Base-by-base conservation (phyloP, 1,140 invertebrate genomes). In the Conopomorpha cramerella region DNA sequence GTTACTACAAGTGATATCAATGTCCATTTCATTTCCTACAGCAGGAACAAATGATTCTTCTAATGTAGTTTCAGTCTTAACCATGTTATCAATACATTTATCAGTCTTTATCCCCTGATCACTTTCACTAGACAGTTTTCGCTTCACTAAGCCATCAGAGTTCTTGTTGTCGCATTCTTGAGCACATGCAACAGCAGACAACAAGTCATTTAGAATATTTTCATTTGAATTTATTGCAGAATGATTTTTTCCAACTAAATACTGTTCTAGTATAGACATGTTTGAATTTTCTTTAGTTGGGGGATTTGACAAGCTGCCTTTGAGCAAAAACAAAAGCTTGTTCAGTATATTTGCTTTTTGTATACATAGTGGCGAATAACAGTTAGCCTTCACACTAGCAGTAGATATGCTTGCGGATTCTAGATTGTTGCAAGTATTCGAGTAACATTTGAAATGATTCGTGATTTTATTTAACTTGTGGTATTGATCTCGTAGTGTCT, bases 361-460 rank as follows among this genome's bases (percentile, higher is more conserved):
- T 16, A 89, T 67, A 63, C 89, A 92, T 13, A 86, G 67, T 7
- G 88, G 89, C 3, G 90, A 92, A 56, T 91, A 92, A 49, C 90
- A 92, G 28, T 81, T 85, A 1, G 80, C 64, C 30, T 80, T 82
- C 3, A 83, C 48, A 40, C 63, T 80, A 12, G 31, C 30, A 43
- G 53, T 48, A 23, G 54, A 34, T 32, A 54, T 46, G 34, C 45
- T 34, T 39, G 53, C 40, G 34, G 77, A 59, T 13, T 78, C 73
- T 28, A 80, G 81, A 38, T 82, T 83, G 45, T 87, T 88, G 49
- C 89, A 91, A 28, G 82, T 79, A 47, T 71, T 74, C 0, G 84
- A 84, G 47, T 91, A 91, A 58, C 89, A 91, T 40, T 80, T 80
- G 43, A 81, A 83, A 42, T 84, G 83, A 58, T 89, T 85, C 19